Conservation (phyloP, 2,113 vertebrate genomes). For the Oncorhynchus clarkii region DNA sequence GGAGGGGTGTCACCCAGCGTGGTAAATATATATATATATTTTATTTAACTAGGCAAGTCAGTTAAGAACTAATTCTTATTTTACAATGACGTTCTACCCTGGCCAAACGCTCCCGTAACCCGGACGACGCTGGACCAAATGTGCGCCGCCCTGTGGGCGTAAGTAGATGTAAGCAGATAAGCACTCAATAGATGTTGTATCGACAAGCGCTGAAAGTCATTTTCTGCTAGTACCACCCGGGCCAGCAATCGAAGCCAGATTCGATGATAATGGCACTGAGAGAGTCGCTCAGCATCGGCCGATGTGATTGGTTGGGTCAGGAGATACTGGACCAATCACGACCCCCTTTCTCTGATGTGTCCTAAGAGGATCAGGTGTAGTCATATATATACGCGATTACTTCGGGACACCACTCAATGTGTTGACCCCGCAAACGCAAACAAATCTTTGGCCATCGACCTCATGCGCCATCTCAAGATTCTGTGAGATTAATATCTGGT, state of each 20-base stretch:
- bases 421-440: constrained; percentile 27
- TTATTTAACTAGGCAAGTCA: too few species aligned
- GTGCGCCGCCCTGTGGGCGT: not conserved
- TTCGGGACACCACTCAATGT: constrained; percentile 1
- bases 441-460: constrained; percentile 42
- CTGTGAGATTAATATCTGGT: constrained; percentile 29
- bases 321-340: not conserved
- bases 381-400: not conserved
- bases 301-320: not conserved
- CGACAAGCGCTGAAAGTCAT: constrained; percentile 26
- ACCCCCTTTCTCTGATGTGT: not conserved
- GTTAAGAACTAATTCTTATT: too few species aligned
- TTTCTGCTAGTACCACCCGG: not conserved
- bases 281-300: not conserved
- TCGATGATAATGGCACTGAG: too few species aligned
- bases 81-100: too few species aligned
- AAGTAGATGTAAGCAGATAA: constrained; percentile 51
- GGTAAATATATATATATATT: too few species aligned
- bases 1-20: too few species aligned
- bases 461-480: not conserved
- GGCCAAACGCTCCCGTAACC: too few species aligned
- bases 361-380: not conserved
- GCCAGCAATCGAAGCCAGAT: not conserved
- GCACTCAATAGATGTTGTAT: constrained; percentile 45
- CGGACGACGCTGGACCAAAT: constrained; percentile 8